Conservation (phyloP, 2,888 invertebrate species). For the Acanthosepion esculentum region DNA sequence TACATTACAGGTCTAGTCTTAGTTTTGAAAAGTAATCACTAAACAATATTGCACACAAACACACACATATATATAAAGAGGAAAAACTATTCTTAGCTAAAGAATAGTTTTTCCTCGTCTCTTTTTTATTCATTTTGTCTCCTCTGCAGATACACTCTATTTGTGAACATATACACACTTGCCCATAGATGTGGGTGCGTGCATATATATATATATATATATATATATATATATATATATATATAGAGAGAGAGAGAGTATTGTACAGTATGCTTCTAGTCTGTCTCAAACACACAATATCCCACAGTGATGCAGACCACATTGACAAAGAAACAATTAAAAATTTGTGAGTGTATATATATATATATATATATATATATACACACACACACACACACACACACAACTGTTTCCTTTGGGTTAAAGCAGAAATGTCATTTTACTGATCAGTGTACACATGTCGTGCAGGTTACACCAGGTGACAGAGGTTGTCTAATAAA, state of each 20-base stretch:
- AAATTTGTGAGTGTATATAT: neutral
- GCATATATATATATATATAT: no score
- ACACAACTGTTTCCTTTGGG: neutral
- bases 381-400: neutral
- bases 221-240: no score
- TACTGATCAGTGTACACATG: neutral
- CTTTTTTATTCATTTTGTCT: neutral
- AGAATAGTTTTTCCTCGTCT: no score
- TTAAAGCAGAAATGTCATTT: neutral
- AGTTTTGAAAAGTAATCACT: neutral
- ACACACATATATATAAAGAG: neutral
- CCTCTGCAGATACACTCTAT: no score
- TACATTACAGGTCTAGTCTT: neutral
- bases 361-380: neutral
- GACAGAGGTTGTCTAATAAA: constrained; percentile 33
- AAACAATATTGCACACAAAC: neutral
- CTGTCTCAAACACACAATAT: no score
- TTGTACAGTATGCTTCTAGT: no score
- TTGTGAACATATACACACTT: no score
- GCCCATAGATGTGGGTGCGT: no score
- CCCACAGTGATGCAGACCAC: no score
- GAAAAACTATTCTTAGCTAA: no score
- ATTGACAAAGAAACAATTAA: neutral
- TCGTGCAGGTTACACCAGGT: neutral
- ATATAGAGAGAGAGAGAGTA: no score